These are phyloP conservation scores for Parelbella ahira DNA, from an alignment of 2,888 invertebrate species.

Conservation along the genomic window DNA sequence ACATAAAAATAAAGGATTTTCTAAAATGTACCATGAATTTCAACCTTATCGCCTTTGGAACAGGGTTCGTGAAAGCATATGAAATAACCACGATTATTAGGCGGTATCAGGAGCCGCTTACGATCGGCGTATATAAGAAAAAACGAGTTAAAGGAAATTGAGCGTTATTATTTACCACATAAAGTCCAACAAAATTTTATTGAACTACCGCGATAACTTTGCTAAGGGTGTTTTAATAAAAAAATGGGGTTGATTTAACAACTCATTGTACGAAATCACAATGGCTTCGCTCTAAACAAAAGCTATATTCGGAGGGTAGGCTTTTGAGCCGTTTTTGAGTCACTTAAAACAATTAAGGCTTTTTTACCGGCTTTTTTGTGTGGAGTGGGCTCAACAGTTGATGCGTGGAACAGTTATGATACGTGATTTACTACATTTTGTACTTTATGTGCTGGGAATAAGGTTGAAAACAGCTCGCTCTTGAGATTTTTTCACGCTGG, in stretches of 20 bases:
- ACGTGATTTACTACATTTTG: not conserved
- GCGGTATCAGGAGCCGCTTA: conserved; percentile 2
- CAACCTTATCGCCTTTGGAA: conserved; percentile 4
- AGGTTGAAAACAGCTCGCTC: not conserved
- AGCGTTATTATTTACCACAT: not conserved
- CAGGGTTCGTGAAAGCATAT: conserved; percentile 1
- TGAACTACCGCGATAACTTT: conserved; percentile 1
- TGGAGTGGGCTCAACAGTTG: conserved; percentile 17
- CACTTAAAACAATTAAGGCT: conserved; percentile 62
- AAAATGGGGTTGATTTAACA: conserved; percentile 22
- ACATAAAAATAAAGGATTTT: conserved; percentile 25
- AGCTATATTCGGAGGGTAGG: conserved; percentile 36
- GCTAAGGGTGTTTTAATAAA: conserved; percentile 16
- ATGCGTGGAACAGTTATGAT: conserved; percentile 1
- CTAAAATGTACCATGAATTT: conserved; percentile 1
- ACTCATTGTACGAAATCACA: conserved; percentile 22
- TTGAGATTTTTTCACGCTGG: not conserved
- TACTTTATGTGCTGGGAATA: not conserved
- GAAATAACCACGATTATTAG: conserved; percentile 6
- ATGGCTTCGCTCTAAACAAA: conserved; percentile 22
- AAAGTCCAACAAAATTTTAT: not conserved
- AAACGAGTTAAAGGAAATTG: not conserved
- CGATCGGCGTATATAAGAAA: not conserved
- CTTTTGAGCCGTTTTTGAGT: conserved; percentile 45
- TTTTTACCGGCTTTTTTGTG: conserved; percentile 22